These are phyloP conservation scores for Subacronicta megacephala DNA, from an alignment of 2,888 invertebrate genomes.

Conservation along the genomic window DNA sequence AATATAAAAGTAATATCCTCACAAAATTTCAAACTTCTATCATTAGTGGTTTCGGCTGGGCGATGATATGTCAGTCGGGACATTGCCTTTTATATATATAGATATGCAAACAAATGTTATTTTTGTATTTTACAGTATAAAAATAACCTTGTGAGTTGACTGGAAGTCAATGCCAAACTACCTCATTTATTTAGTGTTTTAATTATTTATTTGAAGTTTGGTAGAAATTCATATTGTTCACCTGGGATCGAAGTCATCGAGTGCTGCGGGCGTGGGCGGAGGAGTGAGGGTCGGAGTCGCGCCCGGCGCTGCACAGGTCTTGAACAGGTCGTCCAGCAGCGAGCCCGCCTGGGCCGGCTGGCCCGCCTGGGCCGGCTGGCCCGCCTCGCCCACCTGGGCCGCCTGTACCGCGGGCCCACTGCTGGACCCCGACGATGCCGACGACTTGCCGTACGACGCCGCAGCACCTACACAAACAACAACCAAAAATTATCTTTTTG, in stretches of 20 bases:
- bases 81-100: too few species aligned
- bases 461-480: constrained; percentile 74
- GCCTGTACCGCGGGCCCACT: rapidly evolving
- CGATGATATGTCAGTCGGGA: too few species aligned
- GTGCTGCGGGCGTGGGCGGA: constrained; percentile 3
- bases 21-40: too few species aligned
- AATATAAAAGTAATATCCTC: too few species aligned
- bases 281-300: background rate
- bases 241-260: constrained; percentile 91
- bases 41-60: too few species aligned
- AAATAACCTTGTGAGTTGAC: too few species aligned
- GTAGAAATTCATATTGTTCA: background rate
- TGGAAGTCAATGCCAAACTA: too few species aligned
- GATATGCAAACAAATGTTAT: too few species aligned
- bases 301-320: constrained; percentile 35
- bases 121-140: too few species aligned
- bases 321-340: constrained; percentile 57
- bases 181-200: too few species aligned
- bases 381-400: too few species aligned
- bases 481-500: background rate
- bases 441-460: constrained; percentile 74
- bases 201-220: too few species aligned
- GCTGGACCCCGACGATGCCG: constrained; percentile 46
- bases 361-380: background rate
- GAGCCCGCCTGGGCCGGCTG: constrained; percentile 23